Conservation (phyloP, 2,113 vertebrate genomes). For the Rostratula benghalensis region DNA sequence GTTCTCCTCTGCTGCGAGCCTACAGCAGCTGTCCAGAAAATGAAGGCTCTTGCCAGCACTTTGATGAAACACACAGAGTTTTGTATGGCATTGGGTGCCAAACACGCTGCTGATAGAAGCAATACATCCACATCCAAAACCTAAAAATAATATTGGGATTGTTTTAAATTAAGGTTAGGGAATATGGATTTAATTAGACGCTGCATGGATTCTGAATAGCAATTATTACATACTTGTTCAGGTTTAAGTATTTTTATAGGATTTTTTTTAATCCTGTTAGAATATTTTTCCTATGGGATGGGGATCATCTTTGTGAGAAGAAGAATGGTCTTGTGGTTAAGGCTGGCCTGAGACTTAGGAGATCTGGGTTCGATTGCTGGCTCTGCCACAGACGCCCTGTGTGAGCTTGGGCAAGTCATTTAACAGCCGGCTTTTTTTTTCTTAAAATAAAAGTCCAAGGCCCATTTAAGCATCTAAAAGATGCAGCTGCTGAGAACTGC, state of each 20-base stretch:
- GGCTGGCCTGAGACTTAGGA: conserved; percentile 33
- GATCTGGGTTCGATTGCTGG: conserved; percentile 31
- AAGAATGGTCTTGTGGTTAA: conserved; percentile 66
- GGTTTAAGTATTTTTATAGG: conserved; percentile 70
- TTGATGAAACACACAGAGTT: conserved; percentile 41
- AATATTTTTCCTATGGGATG: conserved; percentile 59
- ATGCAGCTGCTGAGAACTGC: neutral
- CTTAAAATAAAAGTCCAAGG: conserved; percentile 25
- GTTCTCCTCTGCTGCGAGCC: neutral
- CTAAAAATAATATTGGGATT: conserved; percentile 68
- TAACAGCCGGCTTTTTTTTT: neutral
- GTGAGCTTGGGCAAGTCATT: conserved; percentile 38
- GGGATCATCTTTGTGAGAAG: conserved; percentile 55
- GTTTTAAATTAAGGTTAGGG: conserved; percentile 50
- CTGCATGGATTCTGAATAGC: conserved; percentile 58
- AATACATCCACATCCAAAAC: conserved; percentile 55
- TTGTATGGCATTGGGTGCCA: conserved; percentile 18
- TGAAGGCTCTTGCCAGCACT: conserved; percentile 13
- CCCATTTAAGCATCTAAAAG: neutral
- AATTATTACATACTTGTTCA: conserved; percentile 65
- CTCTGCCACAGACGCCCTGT: conserved; percentile 38
- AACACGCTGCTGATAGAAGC: conserved; percentile 61
- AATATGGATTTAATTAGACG: conserved; percentile 58
- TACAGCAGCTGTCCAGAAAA: conserved; percentile 49
- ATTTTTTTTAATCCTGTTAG: neutral